Percentiles rank a stretch among this genome's conserved stretches.
These are phyloP conservation scores for Danio tinwini DNA, from an alignment of 2,797 vertebrate genomes.

Conservation along the genomic window DNA sequence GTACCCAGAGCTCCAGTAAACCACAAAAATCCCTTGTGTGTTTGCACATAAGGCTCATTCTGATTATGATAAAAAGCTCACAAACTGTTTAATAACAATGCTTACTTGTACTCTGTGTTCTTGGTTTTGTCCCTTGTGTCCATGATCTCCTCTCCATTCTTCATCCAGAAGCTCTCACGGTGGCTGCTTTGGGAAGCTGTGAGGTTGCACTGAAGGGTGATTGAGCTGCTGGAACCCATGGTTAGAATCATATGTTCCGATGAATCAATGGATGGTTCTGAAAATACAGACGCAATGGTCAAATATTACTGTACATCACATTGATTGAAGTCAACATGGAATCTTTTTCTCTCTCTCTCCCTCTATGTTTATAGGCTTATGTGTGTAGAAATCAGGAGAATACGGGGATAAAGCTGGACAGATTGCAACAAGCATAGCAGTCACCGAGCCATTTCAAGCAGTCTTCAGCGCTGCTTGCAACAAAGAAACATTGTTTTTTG, in stretches of 20 bases:
- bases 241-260: slow-evolving; percentile 83
- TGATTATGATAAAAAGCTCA: too few species aligned
- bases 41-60: too few species aligned
- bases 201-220: slow-evolving; percentile 94
- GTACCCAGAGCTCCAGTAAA: too few species aligned
- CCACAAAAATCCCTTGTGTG: too few species aligned
- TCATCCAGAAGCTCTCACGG: slow-evolving; percentile 89
- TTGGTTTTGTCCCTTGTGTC: slow-evolving; percentile 73
- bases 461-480: neutral
- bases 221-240: slow-evolving; percentile 60
- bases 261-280: slow-evolving; percentile 89
- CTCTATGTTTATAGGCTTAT: neutral
- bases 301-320: slow-evolving; percentile 56
- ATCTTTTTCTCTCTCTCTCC: neutral
- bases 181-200: slow-evolving; percentile 76
- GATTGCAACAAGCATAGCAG: neutral
- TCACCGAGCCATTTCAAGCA: neutral
- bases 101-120: slow-evolving; percentile 87
- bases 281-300: slow-evolving; percentile 64
- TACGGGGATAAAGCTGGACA: neutral
- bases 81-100: neutral
- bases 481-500: neutral
- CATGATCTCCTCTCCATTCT: slow-evolving; percentile 88
- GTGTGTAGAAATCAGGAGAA: neutral
- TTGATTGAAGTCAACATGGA: slow-evolving; percentile 3